Percentiles rank a stretch among this genome's conserved stretches.
Conservation (phyloP, 2,888 invertebrate genomes). For the Neoaliturus tenellus region DNA sequence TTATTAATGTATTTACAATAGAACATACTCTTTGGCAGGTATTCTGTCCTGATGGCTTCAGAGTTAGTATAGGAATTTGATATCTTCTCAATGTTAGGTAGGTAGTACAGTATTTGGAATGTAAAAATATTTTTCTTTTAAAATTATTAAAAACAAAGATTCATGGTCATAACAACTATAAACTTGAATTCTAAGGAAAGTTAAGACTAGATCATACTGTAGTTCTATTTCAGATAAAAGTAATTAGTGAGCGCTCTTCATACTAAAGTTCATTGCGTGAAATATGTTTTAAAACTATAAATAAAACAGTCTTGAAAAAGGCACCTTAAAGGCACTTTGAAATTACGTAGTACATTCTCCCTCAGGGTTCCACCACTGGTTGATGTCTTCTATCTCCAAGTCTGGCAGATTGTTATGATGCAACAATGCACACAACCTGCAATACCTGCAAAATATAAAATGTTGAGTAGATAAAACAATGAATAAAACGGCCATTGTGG, state of each 20-base stretch:
- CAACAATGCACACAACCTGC: slow-evolving; percentile 20
- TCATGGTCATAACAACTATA: background rate
- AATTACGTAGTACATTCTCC: slow-evolving; percentile 10
- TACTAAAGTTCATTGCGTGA: too few species aligned
- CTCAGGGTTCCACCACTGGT: slow-evolving; percentile 42
- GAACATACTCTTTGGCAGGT: too few species aligned
- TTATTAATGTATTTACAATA: too few species aligned
- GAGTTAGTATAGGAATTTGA: too few species aligned
- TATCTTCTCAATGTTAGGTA: background rate
- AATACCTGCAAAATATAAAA: slow-evolving; percentile 13
- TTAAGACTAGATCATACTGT: background rate
- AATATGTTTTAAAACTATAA: background rate
- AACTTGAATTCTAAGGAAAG: background rate
- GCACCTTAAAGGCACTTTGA: background rate
- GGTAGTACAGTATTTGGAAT: background rate
- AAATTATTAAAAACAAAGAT: background rate
- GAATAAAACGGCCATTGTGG: too few species aligned
- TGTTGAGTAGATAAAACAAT: too few species aligned
- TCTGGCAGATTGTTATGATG: slow-evolving; percentile 36
- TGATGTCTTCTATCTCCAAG: slow-evolving; percentile 1
- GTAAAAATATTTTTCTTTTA: background rate
- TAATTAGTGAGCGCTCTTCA: too few species aligned
- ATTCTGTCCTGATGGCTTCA: too few species aligned
- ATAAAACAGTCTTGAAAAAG: background rate
- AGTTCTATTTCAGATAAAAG: too few species aligned